Base-by-base conservation (phyloP, 2,113 vertebrate species). In the Brachirus orientalis region DNA sequence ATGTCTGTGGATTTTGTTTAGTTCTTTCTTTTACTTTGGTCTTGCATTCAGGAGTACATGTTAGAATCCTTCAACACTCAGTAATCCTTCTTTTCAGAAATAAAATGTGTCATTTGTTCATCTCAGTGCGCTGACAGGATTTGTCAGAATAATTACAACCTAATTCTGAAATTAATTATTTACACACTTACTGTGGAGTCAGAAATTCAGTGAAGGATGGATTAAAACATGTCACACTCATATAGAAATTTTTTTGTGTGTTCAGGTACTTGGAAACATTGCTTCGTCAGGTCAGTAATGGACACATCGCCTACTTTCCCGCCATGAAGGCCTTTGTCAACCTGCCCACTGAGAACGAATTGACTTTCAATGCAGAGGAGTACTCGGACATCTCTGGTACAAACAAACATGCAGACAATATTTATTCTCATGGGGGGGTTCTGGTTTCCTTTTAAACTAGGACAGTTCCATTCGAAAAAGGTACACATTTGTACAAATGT, bases 321-420 rank as follows among this genome's bases (percentile, higher is more conserved):
- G 98, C 98, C 60, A 99, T 99, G 98, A 99, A 99, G 88, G 98
- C 98, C 14, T 99, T 99, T 54, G 98, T 99, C 80, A 99, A 99
- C 80, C 94, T 99, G 80, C 98, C 98, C 58, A 99, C 97, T 1
- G 98, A 99, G 91, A 99, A 98, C 73, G 98, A 99, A 20, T 90
- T 99, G 74, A 99, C 97, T 0, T 99, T 99, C 85, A 99, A 99
- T 43, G 98, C 98, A 10, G 98, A 99, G 76, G 98, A 99, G 62
- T 99, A 99, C 90, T 99, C 98, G 1, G 98, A 99, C 84, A 99
- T 99, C 88, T 99, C 98, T 68, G 98, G 98, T 98, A 85, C 28
- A 6, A 1, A 17, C 66, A 53, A 20, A 28, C 57, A 35, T 0
- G 1, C 37, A 18, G 16, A 28, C 1, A 28, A 28, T 28, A 4